phyloP scores from a whole-genome alignment of 2,113 vertebrate species.

The Salvator merianae region DNA sequence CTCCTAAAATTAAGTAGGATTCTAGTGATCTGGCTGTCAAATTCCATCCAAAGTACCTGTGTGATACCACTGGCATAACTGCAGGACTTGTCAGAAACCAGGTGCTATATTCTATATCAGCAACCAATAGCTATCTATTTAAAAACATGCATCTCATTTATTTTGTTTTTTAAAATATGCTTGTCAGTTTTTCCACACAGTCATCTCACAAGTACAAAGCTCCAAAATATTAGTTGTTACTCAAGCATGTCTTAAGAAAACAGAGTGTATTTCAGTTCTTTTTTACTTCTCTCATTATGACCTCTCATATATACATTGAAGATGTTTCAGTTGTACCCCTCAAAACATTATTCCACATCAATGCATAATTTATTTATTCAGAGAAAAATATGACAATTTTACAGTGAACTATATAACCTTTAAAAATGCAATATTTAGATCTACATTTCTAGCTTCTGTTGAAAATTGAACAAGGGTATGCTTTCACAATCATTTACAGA shows the following conservation, averaged over 20 bases:
- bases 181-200: not conserved
- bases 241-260: not conserved
- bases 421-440: too few species aligned
- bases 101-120: constrained; percentile 39
- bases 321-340: not conserved
- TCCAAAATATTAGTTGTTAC: constrained; percentile 11
- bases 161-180: constrained; percentile 7
- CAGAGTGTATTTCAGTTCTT: constrained; percentile 6
- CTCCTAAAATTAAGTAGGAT: constrained; percentile 68
- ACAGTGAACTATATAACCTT: too few species aligned
- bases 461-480: too few species aligned
- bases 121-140: constrained; percentile 22
- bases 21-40: constrained; percentile 65
- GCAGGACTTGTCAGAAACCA: constrained; percentile 51
- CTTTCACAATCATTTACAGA: too few species aligned
- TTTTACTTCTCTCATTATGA: not conserved
- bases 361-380: too few species aligned
- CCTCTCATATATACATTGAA: not conserved
- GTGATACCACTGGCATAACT: constrained; percentile 3
- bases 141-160: not conserved
- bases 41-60: constrained; percentile 51
- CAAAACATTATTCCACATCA: not conserved
- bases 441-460: too few species aligned
- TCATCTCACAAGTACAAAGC: not conserved
- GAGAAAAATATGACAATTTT: too few species aligned